Conservation (phyloP, 1,140 invertebrate species). For the Hermatobates lingyangjiaoensis region DNA sequence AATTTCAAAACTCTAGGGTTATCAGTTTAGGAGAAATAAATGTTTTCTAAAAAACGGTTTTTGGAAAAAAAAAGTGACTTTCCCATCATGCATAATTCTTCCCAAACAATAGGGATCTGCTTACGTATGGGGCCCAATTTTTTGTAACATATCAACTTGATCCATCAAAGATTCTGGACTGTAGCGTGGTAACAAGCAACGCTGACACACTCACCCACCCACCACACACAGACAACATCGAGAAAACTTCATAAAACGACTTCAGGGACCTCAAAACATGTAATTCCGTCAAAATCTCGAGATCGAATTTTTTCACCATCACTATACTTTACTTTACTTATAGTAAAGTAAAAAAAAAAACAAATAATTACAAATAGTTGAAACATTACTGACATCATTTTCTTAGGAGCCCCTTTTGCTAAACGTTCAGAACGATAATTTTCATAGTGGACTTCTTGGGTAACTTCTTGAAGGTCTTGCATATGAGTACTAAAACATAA, state of each 20-base stretch:
- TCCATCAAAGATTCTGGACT: no score
- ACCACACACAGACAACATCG: no score
- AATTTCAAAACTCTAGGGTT: no score
- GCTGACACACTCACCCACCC: no score
- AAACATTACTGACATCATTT: conserved; percentile 44
- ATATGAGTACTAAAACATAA: conserved; percentile 59
- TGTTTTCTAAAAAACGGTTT: no score
- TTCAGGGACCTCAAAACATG: background rate
- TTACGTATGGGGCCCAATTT: no score
- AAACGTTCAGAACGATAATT: conserved; percentile 80
- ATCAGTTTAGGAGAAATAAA: no score
- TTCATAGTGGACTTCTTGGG: conserved; percentile 90
- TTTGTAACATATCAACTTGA: no score
- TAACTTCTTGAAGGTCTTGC: conserved; percentile 91
- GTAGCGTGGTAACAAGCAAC: no score
- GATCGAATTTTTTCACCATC: background rate
- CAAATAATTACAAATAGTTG: background rate
- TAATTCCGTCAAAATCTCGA: background rate
- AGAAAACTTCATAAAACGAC: background rate
- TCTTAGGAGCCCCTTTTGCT: conserved; percentile 55
- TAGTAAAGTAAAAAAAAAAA: background rate
- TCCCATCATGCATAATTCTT: no score
- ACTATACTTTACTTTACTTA: background rate
- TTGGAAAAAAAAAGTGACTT: no score
- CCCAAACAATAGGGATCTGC: no score